A percentile compares a stretch with the other conserved stretches of the same genome.
These are phyloP conservation scores for Chrysochloris asiatica DNA, from an alignment of 2,113 vertebrate genomes.

Conservation along the genomic window DNA sequence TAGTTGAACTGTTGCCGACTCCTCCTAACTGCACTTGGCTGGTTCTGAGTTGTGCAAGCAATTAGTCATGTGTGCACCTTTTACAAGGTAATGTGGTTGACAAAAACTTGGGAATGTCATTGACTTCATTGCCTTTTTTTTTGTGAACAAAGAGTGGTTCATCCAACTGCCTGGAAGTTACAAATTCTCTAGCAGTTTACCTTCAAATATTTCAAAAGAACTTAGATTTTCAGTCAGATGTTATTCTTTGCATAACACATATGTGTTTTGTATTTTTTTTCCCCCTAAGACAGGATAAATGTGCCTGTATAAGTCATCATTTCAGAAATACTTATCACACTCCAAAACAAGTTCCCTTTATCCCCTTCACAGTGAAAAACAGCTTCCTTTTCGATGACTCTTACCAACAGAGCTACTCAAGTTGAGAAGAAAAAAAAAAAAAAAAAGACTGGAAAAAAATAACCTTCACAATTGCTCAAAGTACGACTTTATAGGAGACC, in stretches of 20 bases:
- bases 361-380: slow-evolving; percentile 67
- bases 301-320: slow-evolving; percentile 30
- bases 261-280: too few relatives aligned
- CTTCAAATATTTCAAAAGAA: background rate
- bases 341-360: slow-evolving; percentile 39
- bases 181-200: slow-evolving; percentile 21
- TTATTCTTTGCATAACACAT: slow-evolving; percentile 43
- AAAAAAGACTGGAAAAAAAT: slow-evolving; percentile 56
- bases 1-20: background rate
- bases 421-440: slow-evolving; percentile 51
- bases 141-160: slow-evolving; percentile 54
- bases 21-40: slow-evolving; percentile 57
- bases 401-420: slow-evolving; percentile 67
- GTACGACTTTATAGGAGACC: slow-evolving; percentile 74
- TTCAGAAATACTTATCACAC: slow-evolving; percentile 47
- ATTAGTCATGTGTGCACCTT: slow-evolving; percentile 58
- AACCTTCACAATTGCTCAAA: slow-evolving; percentile 70
- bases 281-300: slow-evolving; percentile 44
- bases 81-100: slow-evolving; percentile 57
- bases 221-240: slow-evolving; percentile 38
- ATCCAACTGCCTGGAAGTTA: slow-evolving; percentile 34
- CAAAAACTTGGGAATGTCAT: slow-evolving; percentile 64
- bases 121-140: slow-evolving; percentile 51
- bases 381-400: slow-evolving; percentile 65
- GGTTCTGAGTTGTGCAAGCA: slow-evolving; percentile 43